phyloP scores from a whole-genome alignment of 2,113 vertebrate genomes.

The Urocitellus parryii region DNA sequence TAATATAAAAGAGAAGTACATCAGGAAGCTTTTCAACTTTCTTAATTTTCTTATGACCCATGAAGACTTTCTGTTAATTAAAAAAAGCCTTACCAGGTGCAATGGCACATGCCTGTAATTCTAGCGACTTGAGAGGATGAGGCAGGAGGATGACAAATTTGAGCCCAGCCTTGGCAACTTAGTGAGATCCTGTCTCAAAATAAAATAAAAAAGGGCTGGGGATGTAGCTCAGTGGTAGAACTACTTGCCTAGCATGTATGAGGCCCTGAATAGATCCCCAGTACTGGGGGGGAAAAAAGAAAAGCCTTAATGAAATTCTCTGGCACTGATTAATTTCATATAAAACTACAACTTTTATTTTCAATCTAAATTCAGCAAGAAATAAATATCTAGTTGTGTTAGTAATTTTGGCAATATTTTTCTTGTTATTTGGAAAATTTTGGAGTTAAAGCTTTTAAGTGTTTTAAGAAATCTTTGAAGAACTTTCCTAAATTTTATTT shows the following conservation, averaged over 20 bases:
- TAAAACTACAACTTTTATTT: slow-evolving; percentile 55
- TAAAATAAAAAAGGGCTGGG: neutral
- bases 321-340: slow-evolving; percentile 20
- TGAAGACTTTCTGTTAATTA: slow-evolving; percentile 8
- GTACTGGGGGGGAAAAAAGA: neutral
- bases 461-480: slow-evolving; percentile 52
- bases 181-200: neutral
- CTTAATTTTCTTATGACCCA: slow-evolving; percentile 31
- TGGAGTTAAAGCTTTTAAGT: slow-evolving; percentile 33
- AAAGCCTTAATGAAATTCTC: slow-evolving; percentile 44
- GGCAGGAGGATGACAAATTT: too few relatives aligned
- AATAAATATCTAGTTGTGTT: slow-evolving; percentile 38
- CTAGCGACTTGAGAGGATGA: too few relatives aligned
- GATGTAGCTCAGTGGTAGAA: neutral
- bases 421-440: slow-evolving; percentile 32
- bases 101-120: too few relatives aligned
- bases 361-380: slow-evolving; percentile 47
- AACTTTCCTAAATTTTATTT: slow-evolving; percentile 21
- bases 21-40: slow-evolving; percentile 42
- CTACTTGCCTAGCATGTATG: neutral
- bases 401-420: slow-evolving; percentile 32
- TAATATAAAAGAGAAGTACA: slow-evolving; percentile 5
- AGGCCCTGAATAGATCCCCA: neutral
- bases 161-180: too few relatives aligned
- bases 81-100: too few relatives aligned